These are phyloP conservation scores for Gallinago solitaria DNA, from an alignment of 2,797 vertebrate species.

Conservation along the genomic window DNA sequence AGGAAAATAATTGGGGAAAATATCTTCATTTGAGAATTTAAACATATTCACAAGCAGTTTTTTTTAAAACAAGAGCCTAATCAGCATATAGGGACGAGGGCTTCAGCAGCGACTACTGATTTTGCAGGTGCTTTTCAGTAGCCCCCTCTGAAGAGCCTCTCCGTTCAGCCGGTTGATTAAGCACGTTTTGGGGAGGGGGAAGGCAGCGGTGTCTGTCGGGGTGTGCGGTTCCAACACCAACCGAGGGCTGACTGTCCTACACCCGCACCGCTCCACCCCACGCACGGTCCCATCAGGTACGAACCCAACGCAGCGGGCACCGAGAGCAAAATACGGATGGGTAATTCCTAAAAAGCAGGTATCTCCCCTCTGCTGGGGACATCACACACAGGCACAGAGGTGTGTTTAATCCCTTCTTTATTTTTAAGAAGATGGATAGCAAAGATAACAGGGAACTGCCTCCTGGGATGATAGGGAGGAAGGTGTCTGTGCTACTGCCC, in stretches of 20 bases:
- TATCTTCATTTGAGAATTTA: constrained; percentile 16
- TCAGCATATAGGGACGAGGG: background rate
- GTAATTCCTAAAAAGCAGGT: background rate
- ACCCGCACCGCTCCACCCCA: accelerated
- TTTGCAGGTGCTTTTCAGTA: constrained; percentile 35
- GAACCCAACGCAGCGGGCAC: accelerated
- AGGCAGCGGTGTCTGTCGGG: background rate
- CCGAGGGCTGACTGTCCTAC: background rate
- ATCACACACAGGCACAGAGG: accelerated
- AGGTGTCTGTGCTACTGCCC: background rate
- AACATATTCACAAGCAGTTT: constrained; percentile 18
- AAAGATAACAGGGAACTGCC: background rate
- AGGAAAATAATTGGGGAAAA: constrained; percentile 22
- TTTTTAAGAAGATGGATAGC: background rate
- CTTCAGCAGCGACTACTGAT: constrained; percentile 38
- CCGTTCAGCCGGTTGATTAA: background rate
- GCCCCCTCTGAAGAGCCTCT: background rate
- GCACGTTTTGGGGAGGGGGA: background rate
- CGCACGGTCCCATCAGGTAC: accelerated
- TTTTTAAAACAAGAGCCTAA: constrained; percentile 38
- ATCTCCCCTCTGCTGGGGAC: background rate
- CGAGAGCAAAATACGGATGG: accelerated
- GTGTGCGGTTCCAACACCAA: accelerated
- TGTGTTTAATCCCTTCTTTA: background rate
- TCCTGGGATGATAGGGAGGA: background rate